Percentiles rank a stretch among this genome's conserved stretches.
Conservation (phyloP, 2,113 vertebrate species). For the Herpetotheres cachinnans region DNA sequence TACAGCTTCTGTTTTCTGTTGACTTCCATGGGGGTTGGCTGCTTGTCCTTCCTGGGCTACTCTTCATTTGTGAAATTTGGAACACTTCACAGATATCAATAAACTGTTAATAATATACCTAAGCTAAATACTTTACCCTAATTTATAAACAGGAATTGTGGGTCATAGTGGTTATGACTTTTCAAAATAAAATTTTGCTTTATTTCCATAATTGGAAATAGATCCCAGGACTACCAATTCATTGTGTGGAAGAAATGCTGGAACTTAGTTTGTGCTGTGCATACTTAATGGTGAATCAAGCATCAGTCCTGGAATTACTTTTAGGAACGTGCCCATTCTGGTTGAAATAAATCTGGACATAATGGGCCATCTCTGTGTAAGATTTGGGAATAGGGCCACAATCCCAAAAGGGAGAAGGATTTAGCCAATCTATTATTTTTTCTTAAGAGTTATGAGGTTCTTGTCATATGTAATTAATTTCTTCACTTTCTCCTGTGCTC, state of each 20-base stretch:
- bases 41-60: not conserved
- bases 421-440: not conserved
- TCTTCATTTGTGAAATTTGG: not conserved
- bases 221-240: not conserved
- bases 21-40: not conserved
- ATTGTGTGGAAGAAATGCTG: not conserved
- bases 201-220: not conserved
- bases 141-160: not conserved
- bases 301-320: not conserved
- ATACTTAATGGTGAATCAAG: not conserved
- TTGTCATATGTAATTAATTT: not conserved
- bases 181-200: not conserved
- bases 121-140: not conserved
- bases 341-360: not conserved
- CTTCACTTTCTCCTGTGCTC: not conserved
- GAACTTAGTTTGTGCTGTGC: not conserved
- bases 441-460: not conserved
- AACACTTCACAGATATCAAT: not conserved
- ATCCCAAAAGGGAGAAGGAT: not conserved
- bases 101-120: not conserved
- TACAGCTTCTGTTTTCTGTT: not conserved
- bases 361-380: not conserved
- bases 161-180: not conserved
- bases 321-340: not conserved
- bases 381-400: not conserved